Base-by-base conservation (phyloP, 2,113 vertebrate genomes). In the Arenaria interpres region DNA sequence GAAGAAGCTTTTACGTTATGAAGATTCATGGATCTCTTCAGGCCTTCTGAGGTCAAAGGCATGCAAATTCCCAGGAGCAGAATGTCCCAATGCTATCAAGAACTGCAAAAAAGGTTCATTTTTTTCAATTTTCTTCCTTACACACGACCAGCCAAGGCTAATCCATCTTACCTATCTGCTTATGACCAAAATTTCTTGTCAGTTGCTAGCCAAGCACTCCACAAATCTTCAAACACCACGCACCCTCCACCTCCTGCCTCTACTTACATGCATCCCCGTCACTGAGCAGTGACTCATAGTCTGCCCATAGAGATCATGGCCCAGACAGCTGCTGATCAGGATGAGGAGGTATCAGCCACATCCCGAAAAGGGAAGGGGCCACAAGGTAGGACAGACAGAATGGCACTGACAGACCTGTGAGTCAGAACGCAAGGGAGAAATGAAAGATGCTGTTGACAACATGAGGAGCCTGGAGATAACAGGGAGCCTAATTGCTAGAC, bases 281-380 rank as follows among this genome's bases (percentile, higher is more conserved):
- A 78, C 68, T 64, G 39, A 71, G 75, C 63, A 51, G 82, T 72
- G 85, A 96, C 78, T 93, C 85, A 71, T 11, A 12, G 83, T 60
- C 73, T 75, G 72, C 83, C 66, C 60, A 19, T 54, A 81, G 20
- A 59, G 82, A 83, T 54, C 41, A 15, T 7, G 37, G 85, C 93
- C 83, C 54, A 86, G 76, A 60, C 72, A 83, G 88, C 85, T 90
- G 92, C 82, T 66, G 71, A 90, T 90, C 71, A 62, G 87, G 75
- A 91, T 66, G 43, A 33, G 57, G 67, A 95, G 60, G 54, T 16
- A 73, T 62, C 78, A 76, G 67, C 75, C 94, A 93, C 90, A 93
- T 96, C 93, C 96, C 88, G 82, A 25, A 90, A 83, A 77, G 59
- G 56, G 72, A 89, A 83, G 73, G 30, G 35, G 41, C 35, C 72